These are phyloP conservation scores for Tupaia chinensis DNA, from an alignment of 2,113 vertebrate genomes.

Conservation along the genomic window DNA sequence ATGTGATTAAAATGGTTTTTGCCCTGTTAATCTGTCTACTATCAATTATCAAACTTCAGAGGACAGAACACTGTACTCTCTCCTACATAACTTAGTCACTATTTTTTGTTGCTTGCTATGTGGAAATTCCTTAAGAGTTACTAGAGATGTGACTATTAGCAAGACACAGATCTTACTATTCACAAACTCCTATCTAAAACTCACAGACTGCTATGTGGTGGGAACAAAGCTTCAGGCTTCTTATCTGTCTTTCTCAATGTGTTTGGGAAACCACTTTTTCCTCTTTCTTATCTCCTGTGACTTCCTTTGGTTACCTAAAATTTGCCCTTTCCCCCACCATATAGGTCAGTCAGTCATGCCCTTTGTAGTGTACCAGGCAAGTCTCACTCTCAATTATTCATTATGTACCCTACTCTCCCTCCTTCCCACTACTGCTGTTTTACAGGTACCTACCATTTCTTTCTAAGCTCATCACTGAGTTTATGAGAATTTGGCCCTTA, in stretches of 20 bases:
- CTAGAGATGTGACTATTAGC: not conserved
- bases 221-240: not conserved
- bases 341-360: not conserved
- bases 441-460: not conserved
- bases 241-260: not conserved
- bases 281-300: not conserved
- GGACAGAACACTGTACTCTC: no score
- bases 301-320: not conserved
- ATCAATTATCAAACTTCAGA: no score
- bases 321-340: not conserved
- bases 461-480: not conserved
- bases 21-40: no score
- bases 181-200: not conserved
- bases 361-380: not conserved
- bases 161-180: not conserved
- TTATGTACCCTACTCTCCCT: not conserved
- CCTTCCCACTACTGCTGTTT: not conserved
- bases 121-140: not conserved
- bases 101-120: not conserved
- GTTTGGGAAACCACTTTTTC: not conserved
- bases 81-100: not conserved
- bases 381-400: not conserved
- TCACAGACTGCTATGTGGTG: not conserved
- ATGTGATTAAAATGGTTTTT: no score
- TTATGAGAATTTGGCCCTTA: not conserved